phyloP scores from a whole-genome alignment of 1,140 invertebrate genomes.

The Zaprionus capensis region DNA sequence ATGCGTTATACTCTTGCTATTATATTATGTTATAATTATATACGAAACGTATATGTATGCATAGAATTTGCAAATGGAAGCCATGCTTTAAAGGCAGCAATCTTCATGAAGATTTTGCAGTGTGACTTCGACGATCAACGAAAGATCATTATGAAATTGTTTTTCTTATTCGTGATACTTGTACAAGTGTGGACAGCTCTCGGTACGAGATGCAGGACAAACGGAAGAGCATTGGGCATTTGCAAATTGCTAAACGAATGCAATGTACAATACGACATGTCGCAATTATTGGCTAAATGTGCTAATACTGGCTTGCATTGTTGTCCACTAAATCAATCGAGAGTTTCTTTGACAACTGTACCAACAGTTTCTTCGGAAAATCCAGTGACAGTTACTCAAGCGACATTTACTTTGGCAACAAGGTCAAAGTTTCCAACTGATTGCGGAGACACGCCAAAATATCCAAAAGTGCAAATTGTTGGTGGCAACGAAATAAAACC shows the following conservation, averaged over 20 bases:
- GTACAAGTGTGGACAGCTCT: neutral
- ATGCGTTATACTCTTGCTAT: no score
- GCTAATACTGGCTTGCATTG: neutral
- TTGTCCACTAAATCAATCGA: neutral
- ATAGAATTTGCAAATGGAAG: neutral
- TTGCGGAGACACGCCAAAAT: neutral
- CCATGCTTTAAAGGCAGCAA: neutral
- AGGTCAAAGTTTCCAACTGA: neutral
- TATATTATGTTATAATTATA: no score
- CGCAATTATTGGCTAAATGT: neutral
- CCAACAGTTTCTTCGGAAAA: no score
- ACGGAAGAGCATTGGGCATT: neutral
- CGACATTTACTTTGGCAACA: neutral
- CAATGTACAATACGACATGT: neutral
- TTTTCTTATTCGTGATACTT: neutral
- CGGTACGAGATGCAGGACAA: neutral
- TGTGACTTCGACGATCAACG: neutral
- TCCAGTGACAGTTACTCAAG: no score
- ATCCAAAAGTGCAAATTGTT: neutral
- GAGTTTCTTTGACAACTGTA: no score
- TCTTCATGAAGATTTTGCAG: neutral
- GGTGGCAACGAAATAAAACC: neutral
- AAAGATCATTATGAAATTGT: neutral
- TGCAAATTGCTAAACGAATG: neutral
- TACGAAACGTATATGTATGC: no score